Evolutionary conservation across 2,888 invertebrate species (phyloP).

Genomic region (Periphyllus acericola): DNA sequence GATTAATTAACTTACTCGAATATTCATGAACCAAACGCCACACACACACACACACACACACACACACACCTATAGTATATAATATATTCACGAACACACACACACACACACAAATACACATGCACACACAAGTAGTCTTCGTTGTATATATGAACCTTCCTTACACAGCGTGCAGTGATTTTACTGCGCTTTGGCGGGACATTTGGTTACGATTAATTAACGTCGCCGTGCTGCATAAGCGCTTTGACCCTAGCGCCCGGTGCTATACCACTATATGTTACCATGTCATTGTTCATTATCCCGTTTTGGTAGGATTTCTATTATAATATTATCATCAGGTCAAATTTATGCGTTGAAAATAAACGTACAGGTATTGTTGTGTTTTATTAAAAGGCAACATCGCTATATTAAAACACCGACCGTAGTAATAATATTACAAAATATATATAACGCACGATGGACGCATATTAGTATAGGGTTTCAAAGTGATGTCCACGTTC

Average conservation of each 20-base stretch:
- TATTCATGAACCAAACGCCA: slow-evolving; percentile 48
- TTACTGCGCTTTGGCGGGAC: slow-evolving; percentile 19
- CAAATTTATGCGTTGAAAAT: not conserved
- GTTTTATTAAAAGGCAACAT: no score
- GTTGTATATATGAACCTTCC: not conserved
- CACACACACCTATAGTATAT: not conserved
- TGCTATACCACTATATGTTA: not conserved
- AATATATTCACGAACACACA: not conserved
- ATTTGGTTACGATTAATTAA: slow-evolving; percentile 47
- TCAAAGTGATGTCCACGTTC: no score
- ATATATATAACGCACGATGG: no score
- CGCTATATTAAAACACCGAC: no score
- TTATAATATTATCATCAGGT: not conserved
- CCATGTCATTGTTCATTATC: not conserved
- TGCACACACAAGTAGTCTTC: not conserved
- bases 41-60: not conserved
- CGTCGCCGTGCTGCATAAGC: slow-evolving; percentile 6
- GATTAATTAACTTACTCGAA: slow-evolving; percentile 44
- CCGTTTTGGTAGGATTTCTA: not conserved
- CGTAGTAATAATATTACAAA: no score
- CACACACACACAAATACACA: not conserved
- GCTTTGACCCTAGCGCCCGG: not conserved
- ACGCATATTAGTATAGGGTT: no score
- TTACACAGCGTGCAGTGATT: slow-evolving; percentile 11
- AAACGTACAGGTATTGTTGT: not conserved